Conservation (phyloP, 2,888 invertebrate species). For the Euzetes globulus region DNA sequence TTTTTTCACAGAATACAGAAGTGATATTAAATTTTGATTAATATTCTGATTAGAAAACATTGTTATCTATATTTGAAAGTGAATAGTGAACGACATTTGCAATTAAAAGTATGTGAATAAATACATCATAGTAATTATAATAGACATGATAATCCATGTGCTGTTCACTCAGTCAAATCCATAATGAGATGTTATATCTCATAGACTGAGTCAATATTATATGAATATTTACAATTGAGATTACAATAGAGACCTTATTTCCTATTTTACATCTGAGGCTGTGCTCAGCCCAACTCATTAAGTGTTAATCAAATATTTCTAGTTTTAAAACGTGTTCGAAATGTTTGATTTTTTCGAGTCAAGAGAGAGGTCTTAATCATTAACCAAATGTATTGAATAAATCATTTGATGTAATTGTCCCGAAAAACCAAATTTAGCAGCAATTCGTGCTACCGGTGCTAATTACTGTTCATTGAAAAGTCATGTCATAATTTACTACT, state of each 20-base stretch:
- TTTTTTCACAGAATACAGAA: too few species aligned
- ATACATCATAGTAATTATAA: constrained; percentile 7
- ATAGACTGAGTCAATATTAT: neutral
- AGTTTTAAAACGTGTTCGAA: constrained; percentile 10
- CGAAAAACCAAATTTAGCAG: constrained; percentile 22
- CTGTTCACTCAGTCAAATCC: neutral
- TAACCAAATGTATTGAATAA: neutral
- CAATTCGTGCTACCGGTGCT: constrained; percentile 1
- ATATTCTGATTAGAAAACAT: too few species aligned
- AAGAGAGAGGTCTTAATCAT: constrained; percentile 8
- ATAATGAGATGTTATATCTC: neutral
- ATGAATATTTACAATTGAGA: neutral
- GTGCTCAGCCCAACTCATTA: constrained; percentile 23
- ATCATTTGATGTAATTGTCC: neutral
- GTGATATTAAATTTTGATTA: too few species aligned
- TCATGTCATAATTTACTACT: constrained; percentile 16
- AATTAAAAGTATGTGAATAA: neutral
- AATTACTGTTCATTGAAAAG: constrained; percentile 21
- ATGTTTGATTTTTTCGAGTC: neutral
- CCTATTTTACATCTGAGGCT: neutral
- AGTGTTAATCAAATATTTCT: constrained; percentile 29
- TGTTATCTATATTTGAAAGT: too few species aligned
- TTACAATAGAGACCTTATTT: neutral
- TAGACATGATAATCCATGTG: neutral
- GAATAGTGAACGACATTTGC: neutral